Conservation (phyloP, 2,113 vertebrate species). For the Mirounga angustirostris region DNA sequence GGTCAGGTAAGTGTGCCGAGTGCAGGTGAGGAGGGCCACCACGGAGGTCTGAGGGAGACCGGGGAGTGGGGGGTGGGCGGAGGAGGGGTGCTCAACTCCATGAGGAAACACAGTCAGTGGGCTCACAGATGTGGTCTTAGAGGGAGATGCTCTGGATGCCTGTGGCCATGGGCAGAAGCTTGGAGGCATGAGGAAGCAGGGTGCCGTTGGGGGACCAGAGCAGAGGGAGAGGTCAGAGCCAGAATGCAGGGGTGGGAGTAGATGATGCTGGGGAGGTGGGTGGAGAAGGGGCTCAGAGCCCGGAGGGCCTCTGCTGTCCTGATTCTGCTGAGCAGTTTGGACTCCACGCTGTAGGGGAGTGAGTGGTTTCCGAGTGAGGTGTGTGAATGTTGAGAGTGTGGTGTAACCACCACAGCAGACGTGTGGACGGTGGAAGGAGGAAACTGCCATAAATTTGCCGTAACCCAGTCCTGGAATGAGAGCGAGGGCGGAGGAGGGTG, state of each 20-base stretch:
- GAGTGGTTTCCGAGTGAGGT: neutral
- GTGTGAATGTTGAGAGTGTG: neutral
- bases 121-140: neutral
- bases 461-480: neutral
- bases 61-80: accelerated
- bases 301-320: accelerated
- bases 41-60: neutral
- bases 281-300: neutral
- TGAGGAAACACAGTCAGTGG: accelerated
- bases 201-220: neutral
- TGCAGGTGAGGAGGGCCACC: neutral
- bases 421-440: neutral
- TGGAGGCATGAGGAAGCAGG: neutral
- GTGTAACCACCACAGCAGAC: neutral
- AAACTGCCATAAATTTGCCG: accelerated
- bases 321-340: neutral
- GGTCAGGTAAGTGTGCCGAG: neutral
- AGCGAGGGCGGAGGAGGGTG: neutral
- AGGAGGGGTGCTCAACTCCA: neutral
- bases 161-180: neutral
- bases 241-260: neutral
- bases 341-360: accelerated
- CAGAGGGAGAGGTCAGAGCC: neutral
- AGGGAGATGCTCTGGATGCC: neutral
- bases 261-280: too few relatives aligned